These are phyloP conservation scores for Trachelus stipa DNA, from an alignment of 2,888 invertebrate genomes.

Conservation along the genomic window DNA sequence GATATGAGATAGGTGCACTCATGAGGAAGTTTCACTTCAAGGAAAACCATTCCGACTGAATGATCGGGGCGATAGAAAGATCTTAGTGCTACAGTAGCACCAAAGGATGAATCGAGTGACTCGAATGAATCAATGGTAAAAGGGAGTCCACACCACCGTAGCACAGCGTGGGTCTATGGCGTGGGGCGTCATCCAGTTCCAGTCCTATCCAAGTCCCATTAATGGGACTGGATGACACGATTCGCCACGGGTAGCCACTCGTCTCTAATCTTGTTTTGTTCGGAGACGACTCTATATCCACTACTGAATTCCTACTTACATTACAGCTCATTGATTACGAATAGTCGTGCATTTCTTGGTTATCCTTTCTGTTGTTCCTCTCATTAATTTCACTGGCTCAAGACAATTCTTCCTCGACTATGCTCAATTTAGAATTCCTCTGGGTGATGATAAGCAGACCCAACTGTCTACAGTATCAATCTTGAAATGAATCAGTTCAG, in stretches of 20 bases:
- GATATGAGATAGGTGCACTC: neutral
- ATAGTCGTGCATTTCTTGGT: constrained; percentile 34
- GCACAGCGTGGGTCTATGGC: neutral
- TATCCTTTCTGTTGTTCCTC: neutral
- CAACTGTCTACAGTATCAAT: neutral
- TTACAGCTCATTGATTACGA: constrained; percentile 40
- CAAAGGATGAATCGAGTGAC: neutral
- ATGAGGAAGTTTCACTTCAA: neutral
- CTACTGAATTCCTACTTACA: constrained; percentile 43
- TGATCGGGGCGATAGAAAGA: neutral
- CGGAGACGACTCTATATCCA: constrained; percentile 32
- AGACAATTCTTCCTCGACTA: neutral
- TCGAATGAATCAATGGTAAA: neutral
- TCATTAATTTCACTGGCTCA: neutral
- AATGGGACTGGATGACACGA: constrained; percentile 43
- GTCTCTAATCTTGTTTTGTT: constrained; percentile 54
- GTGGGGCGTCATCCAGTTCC: neutral
- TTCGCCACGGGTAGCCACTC: constrained; percentile 58
- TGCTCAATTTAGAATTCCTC: neutral
- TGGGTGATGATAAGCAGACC: neutral
- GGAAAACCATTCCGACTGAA: neutral
- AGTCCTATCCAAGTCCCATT: constrained; percentile 20
- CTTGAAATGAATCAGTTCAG: neutral
- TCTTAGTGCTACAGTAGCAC: neutral
- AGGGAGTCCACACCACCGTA: neutral